These are phyloP conservation scores for Tipula helvola DNA, from an alignment of 2,888 invertebrate species.

Conservation along the genomic window DNA sequence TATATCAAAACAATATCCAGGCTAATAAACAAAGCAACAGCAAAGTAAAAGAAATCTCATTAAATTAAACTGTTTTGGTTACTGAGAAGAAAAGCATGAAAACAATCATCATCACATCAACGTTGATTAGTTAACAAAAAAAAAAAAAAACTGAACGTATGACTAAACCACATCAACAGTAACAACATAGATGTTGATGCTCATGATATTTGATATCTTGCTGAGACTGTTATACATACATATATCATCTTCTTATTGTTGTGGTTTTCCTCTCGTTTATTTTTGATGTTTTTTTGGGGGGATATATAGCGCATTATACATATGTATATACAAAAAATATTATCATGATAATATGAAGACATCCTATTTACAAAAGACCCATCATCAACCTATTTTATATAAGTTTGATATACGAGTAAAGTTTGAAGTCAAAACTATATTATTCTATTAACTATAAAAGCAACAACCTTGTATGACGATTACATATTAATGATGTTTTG, in stretches of 20 bases:
- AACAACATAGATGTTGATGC: background rate
- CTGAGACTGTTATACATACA: background rate
- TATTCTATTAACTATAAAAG: background rate
- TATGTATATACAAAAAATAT: background rate
- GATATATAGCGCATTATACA: background rate
- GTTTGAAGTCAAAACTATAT: background rate
- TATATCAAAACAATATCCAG: background rate
- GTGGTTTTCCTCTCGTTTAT: background rate
- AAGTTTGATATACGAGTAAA: background rate
- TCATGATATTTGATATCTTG: conserved; percentile 4
- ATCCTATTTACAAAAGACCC: background rate
- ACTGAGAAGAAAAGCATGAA: background rate
- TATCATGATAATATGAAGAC: background rate
- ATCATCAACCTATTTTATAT: background rate
- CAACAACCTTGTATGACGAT: background rate
- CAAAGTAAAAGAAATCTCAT: background rate
- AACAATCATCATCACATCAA: background rate
- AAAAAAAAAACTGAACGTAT: background rate
- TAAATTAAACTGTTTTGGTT: background rate
- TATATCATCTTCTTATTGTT: background rate
- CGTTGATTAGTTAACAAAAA: background rate
- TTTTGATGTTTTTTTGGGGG: background rate
- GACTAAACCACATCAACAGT: background rate
- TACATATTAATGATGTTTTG: background rate
- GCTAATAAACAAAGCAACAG: background rate